These are phyloP conservation scores for Drosophila aff. DNA, from an alignment of 1,140 invertebrate species.

Conservation along the genomic window DNA sequence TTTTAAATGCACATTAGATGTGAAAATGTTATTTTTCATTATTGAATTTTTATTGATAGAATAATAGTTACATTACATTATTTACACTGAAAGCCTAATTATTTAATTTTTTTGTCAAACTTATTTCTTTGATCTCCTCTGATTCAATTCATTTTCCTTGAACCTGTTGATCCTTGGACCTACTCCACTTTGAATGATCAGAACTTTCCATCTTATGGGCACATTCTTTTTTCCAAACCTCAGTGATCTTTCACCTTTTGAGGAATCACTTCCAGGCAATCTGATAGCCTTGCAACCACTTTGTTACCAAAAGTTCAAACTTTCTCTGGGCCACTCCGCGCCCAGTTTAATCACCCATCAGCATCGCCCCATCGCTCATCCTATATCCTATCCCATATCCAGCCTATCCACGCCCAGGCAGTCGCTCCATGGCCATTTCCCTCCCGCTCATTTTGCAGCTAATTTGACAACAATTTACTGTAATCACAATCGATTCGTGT, in stretches of 20 bases:
- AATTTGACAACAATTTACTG: slow-evolving; percentile 84
- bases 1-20: too few relatives aligned
- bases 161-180: slow-evolving; percentile 14
- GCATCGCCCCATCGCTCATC: slow-evolving; percentile 24
- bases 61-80: too few relatives aligned
- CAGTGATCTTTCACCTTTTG: slow-evolving; percentile 11
- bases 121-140: not conserved
- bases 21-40: not conserved
- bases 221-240: not conserved
- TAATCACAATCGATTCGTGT: slow-evolving; percentile 84
- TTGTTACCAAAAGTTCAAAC: slow-evolving; percentile 54
- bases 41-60: too few relatives aligned
- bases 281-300: slow-evolving; percentile 25
- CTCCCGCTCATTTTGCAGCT: slow-evolving; percentile 73
- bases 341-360: slow-evolving; percentile 41
- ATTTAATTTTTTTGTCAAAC: not conserved
- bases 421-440: slow-evolving; percentile 4
- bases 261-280: slow-evolving; percentile 25
- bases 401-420: slow-evolving; percentile 30
- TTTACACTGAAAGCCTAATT: too few relatives aligned
- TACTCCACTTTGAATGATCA: not conserved
- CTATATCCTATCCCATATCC: slow-evolving; percentile 17
- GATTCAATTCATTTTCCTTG: not conserved
- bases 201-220: slow-evolving; percentile 21
- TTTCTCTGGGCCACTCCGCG: slow-evolving; percentile 52